These are phyloP conservation scores for Phortica variegata DNA, from an alignment of 1,140 invertebrate genomes.

Conservation along the genomic window DNA sequence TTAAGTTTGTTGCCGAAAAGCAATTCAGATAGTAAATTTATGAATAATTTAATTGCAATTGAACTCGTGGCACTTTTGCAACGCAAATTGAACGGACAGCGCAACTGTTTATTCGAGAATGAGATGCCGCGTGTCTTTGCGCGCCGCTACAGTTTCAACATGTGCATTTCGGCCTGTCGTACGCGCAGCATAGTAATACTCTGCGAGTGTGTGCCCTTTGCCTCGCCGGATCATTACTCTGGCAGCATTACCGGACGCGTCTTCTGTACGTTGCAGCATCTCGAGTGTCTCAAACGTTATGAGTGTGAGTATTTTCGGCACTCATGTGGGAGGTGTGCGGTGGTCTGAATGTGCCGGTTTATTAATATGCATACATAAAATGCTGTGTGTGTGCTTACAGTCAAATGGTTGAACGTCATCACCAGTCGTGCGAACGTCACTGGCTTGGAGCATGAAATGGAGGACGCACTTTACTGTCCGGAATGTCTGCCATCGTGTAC, in stretches of 20 bases:
- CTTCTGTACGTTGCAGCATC: slow-evolving; percentile 45
- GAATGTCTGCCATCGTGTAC: slow-evolving; percentile 43
- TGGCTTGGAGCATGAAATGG: slow-evolving; percentile 50
- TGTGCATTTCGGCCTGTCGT: slow-evolving; percentile 62
- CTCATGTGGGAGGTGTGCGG: no score
- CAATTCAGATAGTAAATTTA: no score
- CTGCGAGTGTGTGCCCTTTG: slow-evolving; percentile 62
- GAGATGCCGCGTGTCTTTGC: slow-evolving; percentile 55
- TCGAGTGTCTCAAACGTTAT: slow-evolving; percentile 43
- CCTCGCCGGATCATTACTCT: slow-evolving; percentile 55
- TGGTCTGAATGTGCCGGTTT: no score
- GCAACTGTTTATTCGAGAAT: slow-evolving; percentile 45
- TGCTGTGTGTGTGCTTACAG: slow-evolving; percentile 19
- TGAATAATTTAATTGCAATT: slow-evolving; percentile 8
- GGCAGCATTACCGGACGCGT: slow-evolving; percentile 30
- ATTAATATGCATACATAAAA: no score
- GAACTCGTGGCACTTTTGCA: no score
- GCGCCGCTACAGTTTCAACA: slow-evolving; percentile 47
- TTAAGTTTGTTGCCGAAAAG: no score
- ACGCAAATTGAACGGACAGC: no score
- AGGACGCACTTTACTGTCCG: slow-evolving; percentile 51
- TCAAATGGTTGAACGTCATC: slow-evolving; percentile 55
- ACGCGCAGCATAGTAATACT: slow-evolving; percentile 59
- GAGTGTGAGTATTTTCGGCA: slow-evolving; percentile 38
- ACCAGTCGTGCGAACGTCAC: slow-evolving; percentile 37